Percentiles rank a stretch among this genome's conserved stretches.
These are phyloP conservation scores for Drosophila maculinotata DNA, from an alignment of 2,888 invertebrate species.

Conservation along the genomic window DNA sequence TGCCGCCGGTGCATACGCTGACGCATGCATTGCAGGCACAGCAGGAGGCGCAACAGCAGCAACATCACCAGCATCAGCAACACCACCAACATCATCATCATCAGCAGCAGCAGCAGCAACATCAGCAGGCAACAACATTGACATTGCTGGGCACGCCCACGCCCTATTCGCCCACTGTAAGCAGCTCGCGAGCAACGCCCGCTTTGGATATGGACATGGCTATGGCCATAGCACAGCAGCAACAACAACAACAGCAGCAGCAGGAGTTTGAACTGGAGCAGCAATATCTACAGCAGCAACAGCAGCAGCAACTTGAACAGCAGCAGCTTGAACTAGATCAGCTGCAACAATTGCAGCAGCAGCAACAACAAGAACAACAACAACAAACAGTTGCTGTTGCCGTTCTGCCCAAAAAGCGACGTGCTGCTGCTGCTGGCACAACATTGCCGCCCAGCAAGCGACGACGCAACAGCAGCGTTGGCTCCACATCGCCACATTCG, in stretches of 20 bases:
- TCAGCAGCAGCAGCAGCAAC: conserved; percentile 64
- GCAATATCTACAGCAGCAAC: conserved; percentile 29
- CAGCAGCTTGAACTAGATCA: conserved; percentile 37
- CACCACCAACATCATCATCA: conserved; percentile 50
- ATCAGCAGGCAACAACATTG: conserved; percentile 42
- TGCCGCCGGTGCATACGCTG: conserved; percentile 80
- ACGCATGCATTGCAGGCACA: conserved; percentile 71
- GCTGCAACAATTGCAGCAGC: conserved; percentile 33
- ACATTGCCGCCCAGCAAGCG: conserved; percentile 59
- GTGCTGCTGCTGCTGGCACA: conserved; percentile 37
- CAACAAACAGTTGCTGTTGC: conserved; percentile 32
- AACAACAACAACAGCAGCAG: conserved; percentile 46
- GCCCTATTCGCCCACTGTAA: conserved; percentile 78
- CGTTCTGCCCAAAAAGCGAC: conserved; percentile 48
- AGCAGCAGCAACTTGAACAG: conserved; percentile 31
- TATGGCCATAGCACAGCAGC: conserved; percentile 56
- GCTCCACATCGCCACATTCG: conserved; percentile 70
- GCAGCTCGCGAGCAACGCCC: conserved; percentile 85
- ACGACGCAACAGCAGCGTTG: conserved; percentile 64
- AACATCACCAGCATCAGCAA: conserved; percentile 56
- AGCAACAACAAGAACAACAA: conserved; percentile 15
- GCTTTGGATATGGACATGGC: conserved; percentile 79
- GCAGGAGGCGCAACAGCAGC: conserved; percentile 66
- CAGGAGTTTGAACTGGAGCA: conserved; percentile 37
- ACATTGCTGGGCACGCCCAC: conserved; percentile 66